Evolutionary conservation across 2,113 vertebrate genomes (phyloP), one percentile per base, ranked within the genome.

Genomic region (Corythornis madagascariensis): DNA sequence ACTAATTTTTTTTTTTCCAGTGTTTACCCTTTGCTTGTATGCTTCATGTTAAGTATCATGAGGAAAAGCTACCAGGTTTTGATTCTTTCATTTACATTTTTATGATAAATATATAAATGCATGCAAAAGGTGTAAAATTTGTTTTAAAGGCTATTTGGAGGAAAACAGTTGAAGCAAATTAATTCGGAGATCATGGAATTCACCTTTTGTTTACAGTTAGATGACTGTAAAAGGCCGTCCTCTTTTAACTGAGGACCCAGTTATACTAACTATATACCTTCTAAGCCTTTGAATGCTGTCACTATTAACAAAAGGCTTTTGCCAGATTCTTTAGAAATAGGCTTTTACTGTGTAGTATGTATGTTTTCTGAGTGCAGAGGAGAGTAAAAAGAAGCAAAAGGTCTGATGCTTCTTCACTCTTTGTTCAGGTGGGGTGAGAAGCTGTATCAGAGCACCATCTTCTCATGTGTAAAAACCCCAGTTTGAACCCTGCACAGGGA

Each of bases 11-110:
- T n/a, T 87, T 60, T 56, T 22, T 7, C 53, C 81, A 66, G 16
- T 86, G 47, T 93, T 94, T 92, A 74, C 63, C 93, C 76, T 86
- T 71, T 88, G 77, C 80, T 82, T 95, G 53, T 50, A 18, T 4
- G 64, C 87, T 88, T 83, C 86, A 83, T 87, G 50, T 56, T 60
- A 88, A 89, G 40, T 73, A 94, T 69, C 33, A 55, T 81, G 50
- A 94, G 45, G 28, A 80, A 82, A 94, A 86, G 75, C 48, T 78
- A 92, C 50, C 48, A 76, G 73, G 35, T 16, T 78, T 78, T 72
- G 74, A 83, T 83, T 94, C 40, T 94, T 90, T 86, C 63, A 83
- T 92, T 93, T 94, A 86, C 69, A 79, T 94, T 96, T 97, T 93
- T 93, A 86, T 91, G 78, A 77, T 95, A 94, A 89, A 88, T 63